These are phyloP conservation scores for Craterocephalus amniculus DNA, from an alignment of 2,797 vertebrate species.

Conservation along the genomic window DNA sequence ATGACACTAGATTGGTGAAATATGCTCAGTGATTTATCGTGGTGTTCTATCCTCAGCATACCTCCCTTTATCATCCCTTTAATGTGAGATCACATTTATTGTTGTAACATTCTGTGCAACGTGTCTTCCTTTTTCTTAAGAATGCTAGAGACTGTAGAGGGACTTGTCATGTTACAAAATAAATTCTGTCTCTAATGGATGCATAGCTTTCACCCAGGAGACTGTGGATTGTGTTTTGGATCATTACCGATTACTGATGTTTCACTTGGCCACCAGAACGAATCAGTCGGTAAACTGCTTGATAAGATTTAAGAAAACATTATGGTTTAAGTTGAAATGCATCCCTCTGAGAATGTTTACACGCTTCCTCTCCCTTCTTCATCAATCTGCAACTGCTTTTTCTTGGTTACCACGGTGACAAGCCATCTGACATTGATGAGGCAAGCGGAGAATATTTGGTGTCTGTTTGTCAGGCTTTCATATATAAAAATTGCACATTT, in stretches of 20 bases:
- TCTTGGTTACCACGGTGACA: not conserved
- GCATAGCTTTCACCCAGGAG: not conserved
- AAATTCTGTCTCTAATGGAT: not conserved
- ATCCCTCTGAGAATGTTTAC: not conserved
- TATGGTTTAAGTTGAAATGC: not conserved
- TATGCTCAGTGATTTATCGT: not conserved
- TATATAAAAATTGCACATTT: not conserved
- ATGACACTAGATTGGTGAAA: slow-evolving; percentile 7
- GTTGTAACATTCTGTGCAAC: not conserved
- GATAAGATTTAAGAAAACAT: not conserved
- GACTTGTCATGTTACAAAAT: not conserved
- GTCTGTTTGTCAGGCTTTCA: no score
- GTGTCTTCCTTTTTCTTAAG: not conserved
- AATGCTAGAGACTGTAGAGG: not conserved
- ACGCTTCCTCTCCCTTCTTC: no score
- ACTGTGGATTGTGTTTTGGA: not conserved
- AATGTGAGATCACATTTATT: not conserved
- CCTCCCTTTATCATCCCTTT: not conserved
- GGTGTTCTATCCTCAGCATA: not conserved
- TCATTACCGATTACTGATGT: not conserved
- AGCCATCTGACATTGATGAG: not conserved
- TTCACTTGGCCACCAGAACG: not conserved
- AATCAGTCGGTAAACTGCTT: not conserved
- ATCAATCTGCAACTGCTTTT: not conserved
- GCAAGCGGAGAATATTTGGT: not conserved